Conservation (phyloP, 2,113 vertebrate genomes). For the Bubo scandiacus region DNA sequence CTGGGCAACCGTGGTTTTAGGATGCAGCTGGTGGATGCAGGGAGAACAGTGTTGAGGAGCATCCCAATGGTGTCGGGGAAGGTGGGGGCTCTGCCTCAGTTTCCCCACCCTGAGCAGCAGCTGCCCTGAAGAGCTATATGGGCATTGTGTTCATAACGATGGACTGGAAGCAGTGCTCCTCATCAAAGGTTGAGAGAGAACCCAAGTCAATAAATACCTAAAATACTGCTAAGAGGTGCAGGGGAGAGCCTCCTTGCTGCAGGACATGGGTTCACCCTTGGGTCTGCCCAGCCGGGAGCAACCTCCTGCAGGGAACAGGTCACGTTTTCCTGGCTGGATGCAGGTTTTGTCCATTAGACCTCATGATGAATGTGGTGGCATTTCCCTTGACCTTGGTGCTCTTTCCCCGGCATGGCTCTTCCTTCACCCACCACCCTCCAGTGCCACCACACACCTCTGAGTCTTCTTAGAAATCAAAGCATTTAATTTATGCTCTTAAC, state of each 20-base stretch:
- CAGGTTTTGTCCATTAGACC: neutral
- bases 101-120: neutral
- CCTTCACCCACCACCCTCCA: neutral
- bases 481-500: neutral
- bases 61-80: neutral
- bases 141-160: fast-evolving
- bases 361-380: fast-evolving
- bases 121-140: neutral
- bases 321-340: neutral
- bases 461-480: neutral
- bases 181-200: neutral
- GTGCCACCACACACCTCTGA: fast-evolving
- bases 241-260: neutral
- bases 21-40: neutral
- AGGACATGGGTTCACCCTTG: neutral
- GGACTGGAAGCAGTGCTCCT: neutral
- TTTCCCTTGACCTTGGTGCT: neutral
- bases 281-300: neutral
- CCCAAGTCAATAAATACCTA: neutral
- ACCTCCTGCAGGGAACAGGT: neutral
- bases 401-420: neutral
- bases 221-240: fast-evolving
- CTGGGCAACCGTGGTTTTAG: neutral
- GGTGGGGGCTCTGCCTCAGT: neutral
- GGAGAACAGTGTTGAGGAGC: neutral